phyloP scores from a whole-genome alignment of 2,797 vertebrate genomes.

The Schizothorax lantsangensis region DNA sequence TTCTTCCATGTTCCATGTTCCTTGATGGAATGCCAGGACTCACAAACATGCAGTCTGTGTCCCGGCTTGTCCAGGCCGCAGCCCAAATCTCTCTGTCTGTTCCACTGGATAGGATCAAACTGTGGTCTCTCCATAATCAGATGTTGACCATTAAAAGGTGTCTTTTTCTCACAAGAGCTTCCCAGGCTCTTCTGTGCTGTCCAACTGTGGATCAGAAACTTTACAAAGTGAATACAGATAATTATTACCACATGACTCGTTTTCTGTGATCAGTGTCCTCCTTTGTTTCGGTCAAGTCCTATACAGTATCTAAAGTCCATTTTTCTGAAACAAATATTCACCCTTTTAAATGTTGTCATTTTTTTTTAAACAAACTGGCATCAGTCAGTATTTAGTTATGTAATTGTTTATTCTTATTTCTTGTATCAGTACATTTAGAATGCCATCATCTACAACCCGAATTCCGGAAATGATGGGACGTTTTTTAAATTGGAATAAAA shows the following conservation, averaged over 20 bases:
- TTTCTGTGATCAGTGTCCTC: background rate
- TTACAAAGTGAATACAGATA: background rate
- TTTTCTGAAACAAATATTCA: background rate
- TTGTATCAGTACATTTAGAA: background rate
- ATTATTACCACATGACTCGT: background rate
- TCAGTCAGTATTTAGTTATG: background rate
- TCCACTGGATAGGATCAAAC: slow-evolving; percentile 84
- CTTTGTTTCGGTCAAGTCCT: background rate
- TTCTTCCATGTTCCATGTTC: slow-evolving; percentile 36
- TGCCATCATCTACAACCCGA: background rate
- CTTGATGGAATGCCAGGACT: slow-evolving; percentile 45
- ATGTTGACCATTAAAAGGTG: slow-evolving; percentile 72
- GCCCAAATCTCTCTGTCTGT: slow-evolving; percentile 78
- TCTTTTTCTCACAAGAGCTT: slow-evolving; percentile 38
- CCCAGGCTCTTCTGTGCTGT: background rate
- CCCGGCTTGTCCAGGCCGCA: slow-evolving; percentile 62
- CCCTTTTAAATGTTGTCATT: background rate
- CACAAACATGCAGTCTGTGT: slow-evolving; percentile 30
- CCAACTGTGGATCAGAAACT: background rate
- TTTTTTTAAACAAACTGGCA: background rate
- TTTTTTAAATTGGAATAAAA: too few relatives aligned
- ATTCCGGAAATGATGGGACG: too few relatives aligned
- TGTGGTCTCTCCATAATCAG: slow-evolving; percentile 67
- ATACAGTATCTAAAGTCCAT: background rate
- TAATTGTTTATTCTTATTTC: background rate